phyloP scores from a whole-genome alignment of 2,113 vertebrate genomes.

The Menidia beryllina region DNA sequence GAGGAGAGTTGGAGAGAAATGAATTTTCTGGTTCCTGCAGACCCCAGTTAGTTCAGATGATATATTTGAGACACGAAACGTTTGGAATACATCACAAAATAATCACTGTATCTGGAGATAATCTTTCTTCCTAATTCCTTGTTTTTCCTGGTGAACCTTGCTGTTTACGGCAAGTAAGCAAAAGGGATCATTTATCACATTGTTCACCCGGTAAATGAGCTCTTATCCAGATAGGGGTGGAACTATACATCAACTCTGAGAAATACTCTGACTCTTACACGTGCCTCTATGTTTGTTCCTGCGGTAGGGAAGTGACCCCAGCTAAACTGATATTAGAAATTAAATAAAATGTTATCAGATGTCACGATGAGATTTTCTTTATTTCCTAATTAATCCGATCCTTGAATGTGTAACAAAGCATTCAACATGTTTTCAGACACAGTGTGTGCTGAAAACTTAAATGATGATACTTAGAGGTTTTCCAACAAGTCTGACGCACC shows the following conservation, averaged over 20 bases:
- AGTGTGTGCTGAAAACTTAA: not conserved
- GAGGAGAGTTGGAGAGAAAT: not conserved
- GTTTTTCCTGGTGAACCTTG: slow-evolving; percentile 28
- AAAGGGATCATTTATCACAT: not conserved
- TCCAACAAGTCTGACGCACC: too few relatives aligned
- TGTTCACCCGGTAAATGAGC: slow-evolving; percentile 2
- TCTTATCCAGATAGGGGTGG: not conserved
- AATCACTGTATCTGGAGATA: slow-evolving; percentile 40
- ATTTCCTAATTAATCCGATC: too few relatives aligned
- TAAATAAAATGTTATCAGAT: not conserved
- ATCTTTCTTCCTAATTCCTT: slow-evolving; percentile 22
- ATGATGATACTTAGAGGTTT: not conserved
- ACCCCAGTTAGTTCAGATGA: slow-evolving; percentile 10
- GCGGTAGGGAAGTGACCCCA: not conserved
- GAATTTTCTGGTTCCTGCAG: slow-evolving; percentile 8
- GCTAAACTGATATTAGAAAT: too few relatives aligned
- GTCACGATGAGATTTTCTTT: not conserved
- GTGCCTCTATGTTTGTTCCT: fast-evolving
- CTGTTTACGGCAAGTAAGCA: slow-evolving; percentile 12
- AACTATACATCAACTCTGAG: slow-evolving; percentile 3
- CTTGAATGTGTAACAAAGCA: too few relatives aligned
- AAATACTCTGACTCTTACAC: not conserved
- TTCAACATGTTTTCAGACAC: not conserved
- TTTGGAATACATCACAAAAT: slow-evolving; percentile 14
- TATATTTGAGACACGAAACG: slow-evolving; percentile 10